Conservation (phyloP, 2,113 vertebrate species). For the Nicator chloris region DNA sequence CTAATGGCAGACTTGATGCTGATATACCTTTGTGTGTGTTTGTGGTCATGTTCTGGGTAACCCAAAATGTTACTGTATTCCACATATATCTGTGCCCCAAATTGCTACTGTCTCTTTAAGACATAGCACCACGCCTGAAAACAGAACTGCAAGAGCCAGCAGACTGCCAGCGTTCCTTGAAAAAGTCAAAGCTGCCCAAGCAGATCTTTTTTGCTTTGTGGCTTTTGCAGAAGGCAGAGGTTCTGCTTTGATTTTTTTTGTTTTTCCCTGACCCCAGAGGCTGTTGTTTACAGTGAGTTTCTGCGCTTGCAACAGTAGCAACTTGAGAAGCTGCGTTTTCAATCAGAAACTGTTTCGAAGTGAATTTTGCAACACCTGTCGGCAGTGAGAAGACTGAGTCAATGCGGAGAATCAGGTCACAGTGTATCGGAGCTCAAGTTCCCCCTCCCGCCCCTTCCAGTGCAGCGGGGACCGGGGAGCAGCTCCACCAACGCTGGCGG, state of each 20-base stretch:
- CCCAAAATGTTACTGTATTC: neutral
- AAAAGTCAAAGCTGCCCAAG: neutral
- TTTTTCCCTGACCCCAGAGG: neutral
- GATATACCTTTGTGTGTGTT: neutral
- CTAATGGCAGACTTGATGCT: neutral
- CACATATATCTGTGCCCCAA: neutral
- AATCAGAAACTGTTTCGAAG: neutral
- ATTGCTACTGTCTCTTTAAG: neutral
- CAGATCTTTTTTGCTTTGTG: neutral
- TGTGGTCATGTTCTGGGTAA: neutral
- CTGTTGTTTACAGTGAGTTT: neutral
- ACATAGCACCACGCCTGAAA: neutral
- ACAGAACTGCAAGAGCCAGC: neutral
- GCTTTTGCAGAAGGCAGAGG: neutral
- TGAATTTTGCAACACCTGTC: neutral
- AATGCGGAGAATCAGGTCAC: accelerated
- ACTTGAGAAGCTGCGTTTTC: neutral
- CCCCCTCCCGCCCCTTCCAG: neutral
- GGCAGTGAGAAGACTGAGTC: neutral
- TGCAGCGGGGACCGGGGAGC: neutral
- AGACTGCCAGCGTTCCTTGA: neutral
- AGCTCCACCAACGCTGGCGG: neutral
- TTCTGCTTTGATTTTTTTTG: neutral
- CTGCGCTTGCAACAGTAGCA: neutral
- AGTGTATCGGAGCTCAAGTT: neutral